These are phyloP conservation scores for Geotrupes spiniger DNA, from an alignment of 2,888 invertebrate genomes.

Conservation along the genomic window DNA sequence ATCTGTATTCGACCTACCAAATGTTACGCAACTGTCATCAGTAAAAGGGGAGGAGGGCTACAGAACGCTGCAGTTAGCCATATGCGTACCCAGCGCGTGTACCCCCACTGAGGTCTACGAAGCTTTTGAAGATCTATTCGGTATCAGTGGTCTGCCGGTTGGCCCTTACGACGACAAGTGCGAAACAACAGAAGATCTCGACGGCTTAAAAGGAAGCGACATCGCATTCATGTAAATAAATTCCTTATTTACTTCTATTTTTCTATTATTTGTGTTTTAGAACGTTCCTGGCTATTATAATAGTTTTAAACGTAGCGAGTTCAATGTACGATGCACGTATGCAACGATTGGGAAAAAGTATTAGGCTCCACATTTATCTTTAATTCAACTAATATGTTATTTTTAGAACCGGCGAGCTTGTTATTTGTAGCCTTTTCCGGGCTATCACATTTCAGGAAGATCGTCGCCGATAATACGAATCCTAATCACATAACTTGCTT, in stretches of 20 bases:
- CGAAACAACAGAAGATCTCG: conserved; percentile 8
- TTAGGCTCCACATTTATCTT: neutral
- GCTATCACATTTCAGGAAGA: conserved; percentile 21
- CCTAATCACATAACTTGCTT: conserved; percentile 25
- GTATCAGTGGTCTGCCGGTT: conserved; percentile 1
- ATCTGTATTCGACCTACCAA: too few species aligned
- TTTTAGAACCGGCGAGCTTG: conserved; percentile 22
- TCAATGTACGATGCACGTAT: conserved; percentile 22
- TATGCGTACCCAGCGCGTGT: conserved; percentile 20
- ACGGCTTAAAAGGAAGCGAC: conserved; percentile 11
- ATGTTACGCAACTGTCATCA: neutral
- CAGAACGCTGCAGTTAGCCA: conserved; percentile 5
- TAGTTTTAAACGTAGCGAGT: conserved; percentile 16
- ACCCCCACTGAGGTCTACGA: conserved; percentile 12
- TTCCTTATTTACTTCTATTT: conserved; percentile 2
- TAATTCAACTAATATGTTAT: neutral
- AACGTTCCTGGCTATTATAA: conserved; percentile 17
- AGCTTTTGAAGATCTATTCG: conserved; percentile 3
- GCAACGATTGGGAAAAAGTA: conserved; percentile 9
- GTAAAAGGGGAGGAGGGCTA: conserved; percentile 9
- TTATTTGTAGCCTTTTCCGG: conserved; percentile 24
- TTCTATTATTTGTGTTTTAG: conserved; percentile 13
- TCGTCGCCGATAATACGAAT: conserved; percentile 12
- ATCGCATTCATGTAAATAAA: conserved; percentile 16
- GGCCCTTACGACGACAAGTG: conserved; percentile 10